Base-by-base conservation (phyloP, 2,888 invertebrate genomes). In the Chironomus tentans region DNA sequence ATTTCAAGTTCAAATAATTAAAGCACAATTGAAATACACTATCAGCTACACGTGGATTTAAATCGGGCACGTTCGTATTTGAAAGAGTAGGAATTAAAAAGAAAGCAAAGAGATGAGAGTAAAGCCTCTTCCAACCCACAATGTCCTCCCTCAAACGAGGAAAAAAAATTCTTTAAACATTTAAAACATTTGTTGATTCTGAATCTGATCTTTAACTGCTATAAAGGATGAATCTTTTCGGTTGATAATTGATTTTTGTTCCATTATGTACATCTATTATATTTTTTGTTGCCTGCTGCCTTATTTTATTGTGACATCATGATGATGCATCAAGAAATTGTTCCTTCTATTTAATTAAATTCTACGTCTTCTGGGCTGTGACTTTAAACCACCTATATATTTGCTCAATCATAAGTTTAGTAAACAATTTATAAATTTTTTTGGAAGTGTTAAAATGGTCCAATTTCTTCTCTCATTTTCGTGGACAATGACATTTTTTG, bases 401-500 rank as follows among this genome's bases (percentile, higher is more conserved):
- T 65, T 65, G 21, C 18, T 65, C 65, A 24, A 21, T 18, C 65
- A 65, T 65, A 21, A 7, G 0, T 38, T 10, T 24, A 12, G 21
- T 22, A 24, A 21, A 22, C 24, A 18, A 12, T 7, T 13, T 21
- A 3, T 21, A 12, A 48, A n/a, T n/a, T n/a, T n/a, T 22, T 4
- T 15, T 24, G n/a, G 7, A 22, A 4, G 13, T 65, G 56, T 7
- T 10, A 56, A 56, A 4, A 56, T 56, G 56, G 15, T 6, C 65
- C 65, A 65, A 65, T 65, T 65, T 24, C 62, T 65, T 24, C 21
- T 6, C 62, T 21, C 15, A 18, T 12, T 50, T 24, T 12, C 21
- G 62, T 65, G 24, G 24, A 65, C 62, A 65, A 65, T 65, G 62
- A 65, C 65, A 65, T 24, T 65, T 65, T 65, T 24, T 65, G 38